Base-by-base conservation (phyloP, 2,113 vertebrate species). In the Scomber scombrus region DNA sequence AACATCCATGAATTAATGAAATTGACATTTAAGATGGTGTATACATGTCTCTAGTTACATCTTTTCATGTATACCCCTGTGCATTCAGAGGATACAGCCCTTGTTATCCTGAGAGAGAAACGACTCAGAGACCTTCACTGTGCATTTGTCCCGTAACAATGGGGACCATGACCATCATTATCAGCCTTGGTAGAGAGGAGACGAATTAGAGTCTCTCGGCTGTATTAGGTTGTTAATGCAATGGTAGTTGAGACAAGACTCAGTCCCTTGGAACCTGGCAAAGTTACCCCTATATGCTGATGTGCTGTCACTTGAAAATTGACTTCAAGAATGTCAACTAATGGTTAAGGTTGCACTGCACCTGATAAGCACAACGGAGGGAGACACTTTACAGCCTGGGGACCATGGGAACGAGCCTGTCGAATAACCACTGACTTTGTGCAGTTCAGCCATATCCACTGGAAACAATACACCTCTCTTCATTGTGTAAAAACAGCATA, bases 61-160 rank as follows among this genome's bases (percentile, higher is more conserved):
- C 3, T 52, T 26, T 34, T 47, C 58, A 51, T 51, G 49, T 69
- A 47, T 1, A 11, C 29, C 9, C 31, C 57, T 26, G 19, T 67
- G 43, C 29, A 26, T 26, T 26, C 23, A 49, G 16, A 54, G 21
- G 19, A 71, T 40, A 11, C 23, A 67, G 47, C 3, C 40, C 51
- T 64, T 69, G 57, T 78, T 75, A 62, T 66, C 57, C 50, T 23
- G 43, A 57, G 47, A 63, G 66, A 71, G 3, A 3, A 64, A 71
- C 45, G 57, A 71, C 52, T 57, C 60, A n/a, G 50, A 21, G 50
- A 70, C 61, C 31, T 63, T 57, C 43, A 13, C 40, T 74, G 71
- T 21, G 29, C 23, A 16, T 55, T 72, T 77, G 67, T 34, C 77
- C 31, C 23, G 10, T 55, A 34, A 80, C 49, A 46, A 73, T 5